Base-by-base conservation (phyloP, 1,140 invertebrate species). In the Drosophila truncata region DNA sequence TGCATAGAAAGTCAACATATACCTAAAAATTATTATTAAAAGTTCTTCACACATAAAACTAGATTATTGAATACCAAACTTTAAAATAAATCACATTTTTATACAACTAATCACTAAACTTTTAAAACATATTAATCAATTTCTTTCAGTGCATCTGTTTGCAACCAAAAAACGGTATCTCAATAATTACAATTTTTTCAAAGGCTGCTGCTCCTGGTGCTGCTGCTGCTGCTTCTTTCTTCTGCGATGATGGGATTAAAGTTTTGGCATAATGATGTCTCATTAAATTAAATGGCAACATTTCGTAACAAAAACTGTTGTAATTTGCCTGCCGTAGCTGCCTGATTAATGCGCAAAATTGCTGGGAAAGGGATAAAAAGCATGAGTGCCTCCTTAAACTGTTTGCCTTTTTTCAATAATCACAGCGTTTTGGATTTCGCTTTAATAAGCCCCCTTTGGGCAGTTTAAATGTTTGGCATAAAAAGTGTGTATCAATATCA, bases 201-300 rank as follows among this genome's bases (percentile, higher is more conserved):
- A 55, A 23, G 20, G 49, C 25, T 18, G 11, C 25, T 18, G 14
- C 54, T 65, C n/a, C 27, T 29, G 27, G 27, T 8, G 27, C 27
- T 29, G 37, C 5, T 41, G 41, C 16, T 42, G 54, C 52, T 52
- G 23, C 54, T 39, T 69, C 33, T 42, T 54, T 16, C 74, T 11
- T 39, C 33, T 37, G 31, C 65, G 47, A 29, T 55, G 52, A 72
- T 72, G 75, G 57, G 77, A 79, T 79, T 78, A 78, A 79, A 79
- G 77, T 79, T 72, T 72, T 65, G 75, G 66, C 75, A 79, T 79
- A 78, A 79, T 78, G 77, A 79, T 65, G 75, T 60, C 75, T 72
- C 75, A 79, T 79, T 79, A 70, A 79, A 78, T 60, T 78, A 79
- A 79, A 78, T 79, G 66, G 75, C 75, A 59, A 42, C 75, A 78